Evolutionary conservation across 1,140 invertebrate species (phyloP), one percentile per base, ranked within the genome.

Genomic region (Phymastichus coffea): DNA sequence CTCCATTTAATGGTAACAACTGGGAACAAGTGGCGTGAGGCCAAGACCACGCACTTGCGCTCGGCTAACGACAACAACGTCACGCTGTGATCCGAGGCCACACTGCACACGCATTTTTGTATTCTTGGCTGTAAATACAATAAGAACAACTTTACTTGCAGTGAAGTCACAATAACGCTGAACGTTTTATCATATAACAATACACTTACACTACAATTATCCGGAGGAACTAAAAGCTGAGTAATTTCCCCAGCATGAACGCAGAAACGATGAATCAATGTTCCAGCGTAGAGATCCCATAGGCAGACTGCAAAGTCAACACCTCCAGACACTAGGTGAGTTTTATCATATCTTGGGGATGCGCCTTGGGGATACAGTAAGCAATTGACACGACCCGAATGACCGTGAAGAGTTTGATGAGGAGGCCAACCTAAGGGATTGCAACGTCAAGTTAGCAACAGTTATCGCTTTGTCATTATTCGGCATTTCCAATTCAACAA

Each of bases 261-360:
- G 71, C 95, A 97, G 81, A 99, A 99, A 7, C 94, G 85, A 76
- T 99, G 95, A 23, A 99, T 78, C 40, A 97, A 79, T 2, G 86
- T 87, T 9, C 95, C 96, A 40, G 88, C 89, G 68, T 94, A 94
- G 53, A 99, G 82, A 77, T 99, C 97, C 97, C 97, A 99, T 0
- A 99, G 80, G 69, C 94, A 96, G 4, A 99, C 94, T 1, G 95
- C 95, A 78, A 99, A 99, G 76, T 99, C 97, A 14, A 96, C 91
- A 2, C 95, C 95, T 17, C 97, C 97, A 0, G 95, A 98, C 0
- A 99, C 86, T 12, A 99, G 80, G 77, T 95, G 89, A 4, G 89
- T 83, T 58, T 92, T 88, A 71, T 99, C 95, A 74, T 99, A 99
- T 58, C 96, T 87, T n/a, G 86, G 80, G 71, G 96, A 89, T 14